Evolutionary conservation across 2,797 vertebrate genomes (phyloP), one percentile per base, ranked within the genome.

Genomic region (Astyanax mexicanus): DNA sequence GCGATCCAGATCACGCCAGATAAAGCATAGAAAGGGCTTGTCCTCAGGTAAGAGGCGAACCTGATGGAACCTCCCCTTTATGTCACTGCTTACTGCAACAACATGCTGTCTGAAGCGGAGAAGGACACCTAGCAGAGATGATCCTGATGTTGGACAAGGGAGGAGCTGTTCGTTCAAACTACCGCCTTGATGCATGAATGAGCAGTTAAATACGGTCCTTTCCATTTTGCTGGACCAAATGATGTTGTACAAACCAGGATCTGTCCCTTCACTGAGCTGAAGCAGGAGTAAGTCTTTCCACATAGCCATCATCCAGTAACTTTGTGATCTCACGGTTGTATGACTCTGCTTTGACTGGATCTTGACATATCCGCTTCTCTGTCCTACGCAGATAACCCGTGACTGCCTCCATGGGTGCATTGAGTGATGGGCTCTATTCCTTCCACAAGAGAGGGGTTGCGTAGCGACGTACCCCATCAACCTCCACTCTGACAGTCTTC

Each of bases 241-340:
- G 64, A 17, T 75, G 64, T 3, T 62, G 73, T 4, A 68, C 19
- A 17, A 8, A 68, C 73, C 73, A 69, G 1, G 51, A 45, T n/a
- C 37, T 37, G 37, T 8, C 37, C 37, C 37, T 37, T 37, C 37
- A 37, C 8, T 37, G 37, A 8, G 37, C 37, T 37, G 37, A 37
- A 37, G 37, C 8, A 4, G 37, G 8, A 32, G 3, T 23, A 7
- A 74, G 29, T 42, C 21, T 47, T 1, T 25, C n/a, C 9, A 77
- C 44, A 11, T 64, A 82, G 9, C 80, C 72, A 37, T 68, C 72
- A 0, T 69, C 38, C 0, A 69, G 45, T 0, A 82, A 40, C 47
- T 77, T 79, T 0, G 65, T 51, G 11, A 82, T 69, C 21, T 82
- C 77, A 19, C 35, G 32, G 4, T 49, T 49, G 73, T 74, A 77